Evolutionary conservation across 2,888 invertebrate species (phyloP).

Genomic region (Agelastica alni): DNA sequence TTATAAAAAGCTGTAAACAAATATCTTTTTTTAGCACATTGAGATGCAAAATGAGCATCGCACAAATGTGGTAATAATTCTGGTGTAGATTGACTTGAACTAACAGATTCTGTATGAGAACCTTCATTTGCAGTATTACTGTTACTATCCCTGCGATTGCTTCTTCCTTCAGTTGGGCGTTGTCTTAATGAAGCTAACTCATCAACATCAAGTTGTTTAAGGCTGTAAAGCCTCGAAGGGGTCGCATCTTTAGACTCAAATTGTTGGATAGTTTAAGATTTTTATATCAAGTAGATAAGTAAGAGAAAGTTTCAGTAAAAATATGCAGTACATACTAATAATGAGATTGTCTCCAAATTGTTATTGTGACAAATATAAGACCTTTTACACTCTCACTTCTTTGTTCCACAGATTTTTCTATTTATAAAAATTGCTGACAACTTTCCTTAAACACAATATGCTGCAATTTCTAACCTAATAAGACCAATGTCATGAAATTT

Average conservation of each 20-base stretch:
- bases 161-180: conserved; percentile 62
- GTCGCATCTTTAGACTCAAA: conserved; percentile 49
- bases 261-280: not conserved
- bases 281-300: too few species aligned
- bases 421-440: too few species aligned
- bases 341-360: conserved; percentile 63
- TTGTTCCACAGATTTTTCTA: too few species aligned
- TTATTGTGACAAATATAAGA: conserved; percentile 74
- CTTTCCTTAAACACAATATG: too few species aligned
- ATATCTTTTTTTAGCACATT: conserved; percentile 62
- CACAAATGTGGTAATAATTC: conserved; percentile 56
- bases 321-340: conserved; percentile 65
- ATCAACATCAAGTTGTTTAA: conserved; percentile 71
- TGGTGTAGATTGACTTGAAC: conserved; percentile 45
- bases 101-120: conserved; percentile 42
- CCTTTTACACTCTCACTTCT: conserved; percentile 66
- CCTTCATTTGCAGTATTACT: conserved; percentile 53
- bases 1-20: conserved; percentile 65
- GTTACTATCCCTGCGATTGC: conserved; percentile 49
- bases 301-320: too few species aligned
- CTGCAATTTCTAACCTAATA: too few species aligned
- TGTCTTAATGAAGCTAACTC: conserved; percentile 68
- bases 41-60: conserved; percentile 63
- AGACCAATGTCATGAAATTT: too few species aligned
- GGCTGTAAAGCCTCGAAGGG: conserved; percentile 64